phyloP scores from a whole-genome alignment of 2,113 vertebrate species.

The Mastomys natalensis region DNA sequence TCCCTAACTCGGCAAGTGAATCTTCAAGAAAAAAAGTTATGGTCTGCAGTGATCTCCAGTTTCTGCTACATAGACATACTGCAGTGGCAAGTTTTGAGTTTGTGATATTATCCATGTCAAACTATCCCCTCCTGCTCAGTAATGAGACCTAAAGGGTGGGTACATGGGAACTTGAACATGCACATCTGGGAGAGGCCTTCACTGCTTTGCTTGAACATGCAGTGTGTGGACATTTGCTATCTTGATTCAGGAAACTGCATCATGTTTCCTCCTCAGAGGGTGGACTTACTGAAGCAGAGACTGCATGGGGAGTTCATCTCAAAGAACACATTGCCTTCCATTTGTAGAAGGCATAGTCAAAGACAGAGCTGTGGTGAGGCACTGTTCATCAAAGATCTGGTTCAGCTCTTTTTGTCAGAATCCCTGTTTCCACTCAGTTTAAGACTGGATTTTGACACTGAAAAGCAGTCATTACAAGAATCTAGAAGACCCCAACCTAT shows the following conservation, averaged over 20 bases:
- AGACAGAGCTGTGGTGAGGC: neutral
- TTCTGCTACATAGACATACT: neutral
- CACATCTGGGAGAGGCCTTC: neutral
- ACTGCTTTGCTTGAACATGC: neutral
- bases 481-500: neutral
- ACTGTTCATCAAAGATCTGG: neutral
- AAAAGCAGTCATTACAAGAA: neutral
- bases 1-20: neutral
- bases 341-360: neutral
- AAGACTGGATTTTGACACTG: neutral
- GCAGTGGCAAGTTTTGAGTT: neutral
- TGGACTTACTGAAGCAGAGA: neutral
- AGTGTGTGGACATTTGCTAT: neutral
- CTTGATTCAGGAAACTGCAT: neutral
- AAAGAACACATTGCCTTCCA: neutral
- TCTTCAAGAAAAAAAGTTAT: neutral
- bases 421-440: neutral
- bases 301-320: neutral
- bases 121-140: neutral
- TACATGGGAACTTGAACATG: neutral
- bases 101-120: neutral
- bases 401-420: neutral
- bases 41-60: neutral
- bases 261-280: neutral
- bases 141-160: neutral